Conservation (phyloP, 2,888 invertebrate genomes). For the Rhogogaster chlorosoma region DNA sequence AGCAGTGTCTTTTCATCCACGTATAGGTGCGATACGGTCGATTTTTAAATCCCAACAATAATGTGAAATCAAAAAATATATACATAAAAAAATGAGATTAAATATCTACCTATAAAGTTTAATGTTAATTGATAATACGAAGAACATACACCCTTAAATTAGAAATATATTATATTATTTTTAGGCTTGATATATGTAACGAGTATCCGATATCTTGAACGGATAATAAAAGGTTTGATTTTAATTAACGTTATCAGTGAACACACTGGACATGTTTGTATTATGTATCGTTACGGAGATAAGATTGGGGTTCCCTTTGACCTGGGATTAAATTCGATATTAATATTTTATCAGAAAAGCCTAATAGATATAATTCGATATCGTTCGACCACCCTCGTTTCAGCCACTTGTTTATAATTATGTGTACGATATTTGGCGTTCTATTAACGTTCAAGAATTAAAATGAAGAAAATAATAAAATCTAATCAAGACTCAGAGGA, state of each 20-base stretch:
- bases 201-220: neutral
- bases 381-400: neutral
- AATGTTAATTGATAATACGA: neutral
- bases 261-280: conserved; percentile 23
- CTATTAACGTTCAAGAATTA: neutral
- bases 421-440: neutral
- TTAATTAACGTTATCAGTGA: conserved; percentile 43
- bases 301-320: conserved; percentile 23
- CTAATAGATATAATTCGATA: neutral
- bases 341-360: neutral
- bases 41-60: neutral
- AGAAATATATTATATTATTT: neutral
- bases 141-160: neutral
- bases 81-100: no score
- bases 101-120: no score
- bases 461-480: neutral
- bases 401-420: neutral
- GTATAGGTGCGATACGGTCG: neutral
- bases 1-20: neutral
- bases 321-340: conserved; percentile 16
- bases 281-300: conserved; percentile 11
- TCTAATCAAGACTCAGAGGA: neutral
- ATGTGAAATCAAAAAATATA: neutral
- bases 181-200: neutral
- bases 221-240: conserved; percentile 29